A percentile compares a stretch with the other conserved stretches of the same genome.
Conservation (phyloP, 2,113 vertebrate genomes). For the Okapia johnstoni region DNA sequence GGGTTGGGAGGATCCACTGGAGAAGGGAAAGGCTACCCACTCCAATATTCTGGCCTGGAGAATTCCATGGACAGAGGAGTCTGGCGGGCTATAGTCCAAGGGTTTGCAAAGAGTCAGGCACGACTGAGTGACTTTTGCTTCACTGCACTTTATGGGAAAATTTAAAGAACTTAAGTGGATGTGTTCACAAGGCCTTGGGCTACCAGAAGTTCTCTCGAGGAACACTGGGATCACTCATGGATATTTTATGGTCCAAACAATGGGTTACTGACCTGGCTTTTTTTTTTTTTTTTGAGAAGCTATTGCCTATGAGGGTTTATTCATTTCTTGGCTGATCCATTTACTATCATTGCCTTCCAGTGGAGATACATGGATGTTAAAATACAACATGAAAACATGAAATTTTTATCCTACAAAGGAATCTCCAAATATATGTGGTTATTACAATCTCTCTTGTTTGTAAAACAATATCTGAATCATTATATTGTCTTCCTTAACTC, state of each 20-base stretch:
- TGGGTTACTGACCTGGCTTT: background rate
- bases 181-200: background rate
- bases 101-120: background rate
- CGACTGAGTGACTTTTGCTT: background rate
- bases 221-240: background rate
- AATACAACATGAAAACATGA: background rate
- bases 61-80: background rate
- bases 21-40: background rate
- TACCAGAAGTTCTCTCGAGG: background rate
- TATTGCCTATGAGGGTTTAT: background rate
- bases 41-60: background rate
- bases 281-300: conserved; percentile 13
- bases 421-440: background rate
- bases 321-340: background rate
- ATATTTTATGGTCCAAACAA: background rate
- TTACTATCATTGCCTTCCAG: background rate
- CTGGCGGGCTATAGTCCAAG: background rate
- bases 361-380: background rate
- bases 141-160: background rate
- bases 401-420: background rate
- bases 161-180: background rate
- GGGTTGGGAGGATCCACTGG: background rate
- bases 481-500: background rate
- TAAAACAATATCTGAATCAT: background rate
- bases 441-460: background rate